phyloP scores from a whole-genome alignment of 2,888 invertebrate species.

The Pyrocoelia pectoralis region DNA sequence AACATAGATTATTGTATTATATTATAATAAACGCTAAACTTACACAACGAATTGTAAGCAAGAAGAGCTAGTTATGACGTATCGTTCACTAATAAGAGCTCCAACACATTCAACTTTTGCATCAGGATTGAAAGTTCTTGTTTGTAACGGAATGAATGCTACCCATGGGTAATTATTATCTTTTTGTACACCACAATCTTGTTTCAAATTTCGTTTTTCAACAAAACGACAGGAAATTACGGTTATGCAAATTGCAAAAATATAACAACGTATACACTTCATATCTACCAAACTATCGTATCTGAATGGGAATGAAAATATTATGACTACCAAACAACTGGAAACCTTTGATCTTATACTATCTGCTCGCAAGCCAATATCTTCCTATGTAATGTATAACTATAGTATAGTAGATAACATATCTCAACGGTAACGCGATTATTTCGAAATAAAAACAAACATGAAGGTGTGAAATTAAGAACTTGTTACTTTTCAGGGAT shows the following conservation, averaged over 20 bases:
- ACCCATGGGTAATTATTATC: slow-evolving; percentile 6
- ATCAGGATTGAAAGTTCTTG: background rate
- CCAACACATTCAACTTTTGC: background rate
- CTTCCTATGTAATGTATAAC: too few species aligned
- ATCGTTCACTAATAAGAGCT: background rate
- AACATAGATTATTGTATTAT: too few species aligned
- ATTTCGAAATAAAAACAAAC: too few species aligned
- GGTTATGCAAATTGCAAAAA: background rate
- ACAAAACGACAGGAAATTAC: background rate
- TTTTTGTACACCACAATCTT: background rate
- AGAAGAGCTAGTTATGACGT: background rate
- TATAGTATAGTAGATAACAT: too few species aligned
- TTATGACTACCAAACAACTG: background rate
- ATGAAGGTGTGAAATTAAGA: too few species aligned
- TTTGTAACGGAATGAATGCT: background rate
- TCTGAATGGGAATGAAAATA: too few species aligned
- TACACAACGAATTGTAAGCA: background rate
- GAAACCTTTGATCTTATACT: background rate
- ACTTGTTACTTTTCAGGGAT: too few species aligned
- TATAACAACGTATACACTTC: background rate
- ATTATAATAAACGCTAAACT: too few species aligned
- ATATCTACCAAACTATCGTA: background rate
- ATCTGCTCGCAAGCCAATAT: too few species aligned
- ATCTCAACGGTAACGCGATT: too few species aligned
- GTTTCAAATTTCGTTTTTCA: background rate